Percentiles rank a stretch among this genome's conserved stretches.
Conservation (phyloP, 37 sponge, comb jelly and placozoan species). For the Tethya wilhelma region DNA sequence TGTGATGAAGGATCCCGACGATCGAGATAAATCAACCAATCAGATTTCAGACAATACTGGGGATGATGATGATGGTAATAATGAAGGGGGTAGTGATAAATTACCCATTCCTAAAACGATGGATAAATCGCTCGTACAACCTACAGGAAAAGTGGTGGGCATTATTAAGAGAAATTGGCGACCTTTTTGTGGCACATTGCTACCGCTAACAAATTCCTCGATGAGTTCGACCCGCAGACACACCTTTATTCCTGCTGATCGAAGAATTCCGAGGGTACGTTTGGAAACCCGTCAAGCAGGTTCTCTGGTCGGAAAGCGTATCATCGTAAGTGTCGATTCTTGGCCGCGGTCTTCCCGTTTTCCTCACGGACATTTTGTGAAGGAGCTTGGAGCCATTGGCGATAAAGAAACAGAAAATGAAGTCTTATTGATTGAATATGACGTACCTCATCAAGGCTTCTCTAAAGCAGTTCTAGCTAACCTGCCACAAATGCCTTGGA, state of each 20-base stretch:
- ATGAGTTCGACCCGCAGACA: slow-evolving; percentile 37
- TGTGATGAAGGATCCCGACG: slow-evolving; percentile 60
- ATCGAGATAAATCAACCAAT: no score
- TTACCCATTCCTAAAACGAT: background rate
- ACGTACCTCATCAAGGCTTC: slow-evolving; percentile 94
- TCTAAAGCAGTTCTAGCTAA: slow-evolving; percentile 77
- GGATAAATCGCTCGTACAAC: slow-evolving; percentile 17
- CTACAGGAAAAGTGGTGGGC: slow-evolving; percentile 89
- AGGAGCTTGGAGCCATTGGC: slow-evolving; percentile 85
- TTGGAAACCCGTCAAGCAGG: slow-evolving; percentile 82
- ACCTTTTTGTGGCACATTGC: slow-evolving; percentile 94
- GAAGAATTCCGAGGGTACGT: slow-evolving; percentile 77
- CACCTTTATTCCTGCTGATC: slow-evolving; percentile 91
- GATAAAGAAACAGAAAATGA: slow-evolving; percentile 97
- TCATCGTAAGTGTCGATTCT: slow-evolving; percentile 92
- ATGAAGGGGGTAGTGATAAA: slow-evolving; percentile 1
- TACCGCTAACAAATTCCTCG: slow-evolving; percentile 49
- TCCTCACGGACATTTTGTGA: slow-evolving; percentile 94
- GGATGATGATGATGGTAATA: slow-evolving; percentile 24
- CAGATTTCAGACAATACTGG: slow-evolving; percentile 3
- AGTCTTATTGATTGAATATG: slow-evolving; percentile 93
- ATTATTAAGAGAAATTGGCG: slow-evolving; percentile 92
- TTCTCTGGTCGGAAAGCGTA: slow-evolving; percentile 84
- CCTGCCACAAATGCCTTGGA: slow-evolving; percentile 92
- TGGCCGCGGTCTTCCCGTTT: slow-evolving; percentile 88